Evolutionary conservation across 92 coral and sea anemone genomes (phyloP).

Genomic region (Hydrozoanthus gracilis): DNA sequence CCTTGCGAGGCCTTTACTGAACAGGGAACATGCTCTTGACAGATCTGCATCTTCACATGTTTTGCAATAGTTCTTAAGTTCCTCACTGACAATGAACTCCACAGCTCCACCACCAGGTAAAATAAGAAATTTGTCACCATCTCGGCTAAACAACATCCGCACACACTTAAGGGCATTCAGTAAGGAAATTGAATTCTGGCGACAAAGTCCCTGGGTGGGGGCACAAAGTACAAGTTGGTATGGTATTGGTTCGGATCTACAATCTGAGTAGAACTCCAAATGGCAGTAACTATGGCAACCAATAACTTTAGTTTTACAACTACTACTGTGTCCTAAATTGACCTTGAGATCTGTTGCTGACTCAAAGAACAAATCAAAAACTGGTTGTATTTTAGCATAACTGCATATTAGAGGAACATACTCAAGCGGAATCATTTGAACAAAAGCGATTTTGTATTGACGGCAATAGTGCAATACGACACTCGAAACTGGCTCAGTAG

Average conservation of each 20-base stretch:
- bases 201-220: slow-evolving; percentile 82
- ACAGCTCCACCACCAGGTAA: slow-evolving; percentile 84
- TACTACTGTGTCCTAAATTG: slow-evolving; percentile 67
- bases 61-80: slow-evolving; percentile 51
- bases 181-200: slow-evolving; percentile 77
- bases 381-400: slow-evolving; percentile 64
- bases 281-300: slow-evolving; percentile 68
- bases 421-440: slow-evolving; percentile 83
- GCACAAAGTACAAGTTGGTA: slow-evolving; percentile 75
- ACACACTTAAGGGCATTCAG: slow-evolving; percentile 73
- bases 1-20: slow-evolving; percentile 73
- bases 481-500: slow-evolving; percentile 71
- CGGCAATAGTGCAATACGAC: slow-evolving; percentile 80
- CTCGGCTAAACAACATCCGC: slow-evolving; percentile 67
- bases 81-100: slow-evolving; percentile 72
- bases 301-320: slow-evolving; percentile 62
- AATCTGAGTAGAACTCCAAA: slow-evolving; percentile 35
- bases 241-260: slow-evolving; percentile 9
- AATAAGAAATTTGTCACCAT: slow-evolving; percentile 35
- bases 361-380: slow-evolving; percentile 52
- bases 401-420: slow-evolving; percentile 67
- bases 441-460: slow-evolving; percentile 79
- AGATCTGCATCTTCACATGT: slow-evolving; percentile 37
- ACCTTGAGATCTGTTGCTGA: slow-evolving; percentile 32
- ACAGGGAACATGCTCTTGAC: slow-evolving; percentile 62